These are phyloP conservation scores for Phrynocephalus vlangalii DNA, from an alignment of 2,797 vertebrate genomes.

Conservation along the genomic window DNA sequence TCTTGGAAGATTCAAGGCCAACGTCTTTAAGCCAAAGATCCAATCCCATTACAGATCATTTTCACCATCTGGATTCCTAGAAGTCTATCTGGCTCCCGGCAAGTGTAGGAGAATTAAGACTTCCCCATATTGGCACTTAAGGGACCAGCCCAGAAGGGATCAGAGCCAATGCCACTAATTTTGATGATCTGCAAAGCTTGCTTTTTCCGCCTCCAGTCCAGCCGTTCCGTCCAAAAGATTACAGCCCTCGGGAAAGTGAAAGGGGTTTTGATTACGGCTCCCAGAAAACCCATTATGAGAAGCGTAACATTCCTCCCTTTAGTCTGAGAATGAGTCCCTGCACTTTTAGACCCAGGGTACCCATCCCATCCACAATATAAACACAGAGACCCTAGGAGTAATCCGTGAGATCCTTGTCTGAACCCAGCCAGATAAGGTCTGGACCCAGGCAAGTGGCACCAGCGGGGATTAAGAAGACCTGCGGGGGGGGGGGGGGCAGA, in stretches of 20 bases:
- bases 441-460: too few relatives aligned
- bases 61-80: conserved; percentile 1
- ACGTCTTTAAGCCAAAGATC: not conserved
- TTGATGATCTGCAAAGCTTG: not conserved
- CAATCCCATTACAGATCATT: not conserved
- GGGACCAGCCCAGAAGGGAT: not conserved
- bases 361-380: too few relatives aligned
- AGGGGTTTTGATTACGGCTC: not conserved
- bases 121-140: conserved; percentile 1
- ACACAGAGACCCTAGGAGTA: too few relatives aligned
- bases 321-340: too few relatives aligned
- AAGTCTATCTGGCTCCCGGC: not conserved
- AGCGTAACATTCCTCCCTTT: too few relatives aligned
- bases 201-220: not conserved
- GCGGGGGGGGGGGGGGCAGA: too few relatives aligned
- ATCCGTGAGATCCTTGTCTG: too few relatives aligned
- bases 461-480: too few relatives aligned
- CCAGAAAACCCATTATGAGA: not conserved
- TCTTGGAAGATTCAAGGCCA: not conserved
- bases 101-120: not conserved
- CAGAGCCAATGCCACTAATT: not conserved
- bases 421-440: too few relatives aligned
- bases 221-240: not conserved
- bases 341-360: too few relatives aligned
- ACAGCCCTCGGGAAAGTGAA: too few relatives aligned